Conservation (phyloP, 2,113 vertebrate species). For the Macaca mulatta region DNA sequence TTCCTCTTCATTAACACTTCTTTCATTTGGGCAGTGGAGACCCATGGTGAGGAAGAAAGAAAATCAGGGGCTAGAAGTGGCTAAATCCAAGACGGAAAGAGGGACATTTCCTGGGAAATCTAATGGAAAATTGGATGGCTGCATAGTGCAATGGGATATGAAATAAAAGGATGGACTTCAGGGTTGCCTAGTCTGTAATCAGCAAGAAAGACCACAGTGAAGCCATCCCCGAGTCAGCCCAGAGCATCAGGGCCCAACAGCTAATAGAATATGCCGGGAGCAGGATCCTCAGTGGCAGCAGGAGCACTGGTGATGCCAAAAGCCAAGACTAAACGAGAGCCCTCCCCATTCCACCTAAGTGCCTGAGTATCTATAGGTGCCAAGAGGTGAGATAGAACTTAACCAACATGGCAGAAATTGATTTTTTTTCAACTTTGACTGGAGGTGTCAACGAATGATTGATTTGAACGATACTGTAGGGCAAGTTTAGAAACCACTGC, state of each 20-base stretch:
- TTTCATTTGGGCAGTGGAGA: neutral
- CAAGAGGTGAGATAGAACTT: neutral
- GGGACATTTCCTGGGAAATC: neutral
- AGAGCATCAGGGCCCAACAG: neutral
- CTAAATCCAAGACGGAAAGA: neutral
- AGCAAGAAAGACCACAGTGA: neutral
- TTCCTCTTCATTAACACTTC: neutral
- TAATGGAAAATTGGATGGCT: neutral
- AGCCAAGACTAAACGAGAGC: neutral
- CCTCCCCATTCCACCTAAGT: neutral
- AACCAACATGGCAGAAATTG: neutral
- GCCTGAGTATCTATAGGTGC: neutral
- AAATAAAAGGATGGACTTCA: neutral
- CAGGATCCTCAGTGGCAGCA: neutral
- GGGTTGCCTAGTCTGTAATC: neutral
- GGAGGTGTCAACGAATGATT: neutral
- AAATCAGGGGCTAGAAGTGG: neutral
- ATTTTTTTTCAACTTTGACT: neutral
- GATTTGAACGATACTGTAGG: neutral
- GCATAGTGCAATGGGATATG: neutral
- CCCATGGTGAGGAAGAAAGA: neutral
- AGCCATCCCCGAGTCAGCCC: neutral
- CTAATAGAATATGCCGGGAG: accelerated
- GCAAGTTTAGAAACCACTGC: neutral
- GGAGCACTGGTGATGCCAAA: neutral